These are phyloP conservation scores for Drosophila melanica DNA, from an alignment of 1,140 invertebrate genomes.

Conservation along the genomic window DNA sequence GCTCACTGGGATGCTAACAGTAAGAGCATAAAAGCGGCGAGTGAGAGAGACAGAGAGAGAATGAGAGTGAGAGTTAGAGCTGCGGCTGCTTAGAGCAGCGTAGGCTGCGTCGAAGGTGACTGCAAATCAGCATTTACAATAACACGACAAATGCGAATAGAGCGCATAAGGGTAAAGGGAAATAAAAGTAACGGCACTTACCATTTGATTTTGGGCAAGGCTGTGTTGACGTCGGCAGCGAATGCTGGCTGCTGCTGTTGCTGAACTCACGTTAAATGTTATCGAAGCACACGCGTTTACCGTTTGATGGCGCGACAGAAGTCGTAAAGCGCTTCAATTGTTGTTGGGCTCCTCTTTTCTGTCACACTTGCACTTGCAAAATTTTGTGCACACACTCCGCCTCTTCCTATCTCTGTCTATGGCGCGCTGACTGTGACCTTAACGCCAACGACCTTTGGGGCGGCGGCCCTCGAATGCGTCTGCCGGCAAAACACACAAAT, in stretches of 20 bases:
- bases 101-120: constrained; percentile 40
- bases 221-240: constrained; percentile 12
- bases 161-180: constrained; percentile 9
- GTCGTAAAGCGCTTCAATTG: constrained; percentile 13
- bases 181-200: constrained; percentile 49
- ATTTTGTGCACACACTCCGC: constrained; percentile 6
- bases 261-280: constrained; percentile 13
- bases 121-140: constrained; percentile 67
- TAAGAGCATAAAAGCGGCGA: background rate
- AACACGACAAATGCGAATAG: constrained; percentile 41
- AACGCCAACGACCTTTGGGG: constrained; percentile 53
- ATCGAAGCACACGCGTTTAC: constrained; percentile 29
- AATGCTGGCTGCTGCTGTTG: constrained; percentile 10
- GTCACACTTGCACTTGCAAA: constrained; percentile 33
- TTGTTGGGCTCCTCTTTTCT: constrained; percentile 13
- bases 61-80: constrained; percentile 3
- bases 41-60: background rate
- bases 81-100: constrained; percentile 1
- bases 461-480: constrained; percentile 32
- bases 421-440: constrained; percentile 43
- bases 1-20: constrained; percentile 56
- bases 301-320: constrained; percentile 10
- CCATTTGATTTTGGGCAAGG: constrained; percentile 36
- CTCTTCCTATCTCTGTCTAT: background rate
- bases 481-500: constrained; percentile 51